A percentile compares a stretch with the other conserved stretches of the same genome.
These are phyloP conservation scores for Xanthia togata DNA, from an alignment of 2,888 invertebrate genomes.

Conservation along the genomic window DNA sequence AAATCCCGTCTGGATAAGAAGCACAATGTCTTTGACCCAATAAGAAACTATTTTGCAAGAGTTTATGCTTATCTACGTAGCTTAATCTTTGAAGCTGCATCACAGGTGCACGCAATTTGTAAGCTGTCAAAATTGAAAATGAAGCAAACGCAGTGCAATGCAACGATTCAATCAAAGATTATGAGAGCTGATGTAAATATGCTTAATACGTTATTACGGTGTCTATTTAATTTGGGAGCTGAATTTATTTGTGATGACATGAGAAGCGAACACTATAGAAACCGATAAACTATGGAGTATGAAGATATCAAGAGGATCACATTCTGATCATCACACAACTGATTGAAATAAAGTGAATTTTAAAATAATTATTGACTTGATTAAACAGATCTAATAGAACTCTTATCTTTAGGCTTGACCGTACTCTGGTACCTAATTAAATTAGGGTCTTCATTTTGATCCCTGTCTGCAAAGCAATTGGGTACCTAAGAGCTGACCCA, in stretches of 20 bases:
- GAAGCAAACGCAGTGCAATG: constrained; percentile 44
- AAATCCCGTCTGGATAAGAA: constrained; percentile 1
- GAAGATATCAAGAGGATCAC: neutral
- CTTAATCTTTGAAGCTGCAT: constrained; percentile 60
- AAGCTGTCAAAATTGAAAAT: constrained; percentile 63
- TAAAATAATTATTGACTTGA: neutral
- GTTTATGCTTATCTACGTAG: constrained; percentile 12
- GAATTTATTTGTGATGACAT: constrained; percentile 14
- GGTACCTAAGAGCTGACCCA: neutral
- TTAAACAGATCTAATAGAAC: neutral
- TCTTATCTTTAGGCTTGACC: neutral
- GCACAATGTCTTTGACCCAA: neutral
- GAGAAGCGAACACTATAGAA: constrained; percentile 2
- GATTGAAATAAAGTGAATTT: neutral
- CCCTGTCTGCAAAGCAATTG: constrained; percentile 9
- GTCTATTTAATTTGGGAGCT: neutral
- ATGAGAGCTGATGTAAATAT: constrained; percentile 25
- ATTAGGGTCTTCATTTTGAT: neutral
- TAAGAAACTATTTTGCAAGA: neutral
- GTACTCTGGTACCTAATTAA: constrained; percentile 2
- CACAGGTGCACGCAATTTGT: constrained; percentile 65
- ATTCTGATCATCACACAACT: neutral
- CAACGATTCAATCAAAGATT: constrained; percentile 29
- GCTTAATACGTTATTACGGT: constrained; percentile 8
- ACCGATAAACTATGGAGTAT: neutral